phyloP scores from a whole-genome alignment of 2,797 vertebrate species.

The Lerista edwardsae region DNA sequence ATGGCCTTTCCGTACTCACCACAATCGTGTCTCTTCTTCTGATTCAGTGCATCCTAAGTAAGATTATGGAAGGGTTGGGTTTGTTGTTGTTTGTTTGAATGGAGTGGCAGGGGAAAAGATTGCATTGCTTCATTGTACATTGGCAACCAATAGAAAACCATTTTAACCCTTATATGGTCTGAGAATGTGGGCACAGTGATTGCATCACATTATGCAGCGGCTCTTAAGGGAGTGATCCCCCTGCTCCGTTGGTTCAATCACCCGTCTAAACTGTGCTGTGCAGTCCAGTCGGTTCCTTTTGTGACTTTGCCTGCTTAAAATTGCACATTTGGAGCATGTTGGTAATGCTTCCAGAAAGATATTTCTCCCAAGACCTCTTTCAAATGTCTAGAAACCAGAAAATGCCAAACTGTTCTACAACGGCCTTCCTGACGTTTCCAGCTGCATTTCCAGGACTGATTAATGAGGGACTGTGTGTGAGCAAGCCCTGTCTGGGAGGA shows the following conservation, averaged over 20 bases:
- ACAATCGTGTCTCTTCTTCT: conserved; percentile 1
- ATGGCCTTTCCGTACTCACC: background rate
- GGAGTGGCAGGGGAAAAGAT: background rate
- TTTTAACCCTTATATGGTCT: background rate
- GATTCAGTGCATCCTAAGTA: conserved; percentile 20
- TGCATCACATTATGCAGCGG: background rate
- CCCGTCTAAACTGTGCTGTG: background rate
- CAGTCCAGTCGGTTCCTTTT: background rate
- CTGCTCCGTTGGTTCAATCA: background rate
- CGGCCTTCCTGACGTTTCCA: background rate
- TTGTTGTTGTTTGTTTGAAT: background rate
- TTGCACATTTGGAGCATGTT: background rate
- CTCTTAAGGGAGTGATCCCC: background rate
- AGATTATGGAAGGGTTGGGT: conserved; percentile 7
- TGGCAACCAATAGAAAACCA: background rate
- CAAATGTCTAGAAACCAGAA: background rate
- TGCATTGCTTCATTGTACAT: background rate
- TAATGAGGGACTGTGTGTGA: background rate
- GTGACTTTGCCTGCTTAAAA: background rate
- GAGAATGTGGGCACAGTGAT: background rate
- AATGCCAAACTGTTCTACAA: background rate
- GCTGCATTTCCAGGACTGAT: background rate
- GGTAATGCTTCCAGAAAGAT: background rate
- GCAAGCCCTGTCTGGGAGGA: background rate
- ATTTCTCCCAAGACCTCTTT: background rate